Percentiles rank a stretch among this genome's conserved stretches.
Conservation (phyloP, 2,113 vertebrate species). For the Varanus komodoensis region DNA sequence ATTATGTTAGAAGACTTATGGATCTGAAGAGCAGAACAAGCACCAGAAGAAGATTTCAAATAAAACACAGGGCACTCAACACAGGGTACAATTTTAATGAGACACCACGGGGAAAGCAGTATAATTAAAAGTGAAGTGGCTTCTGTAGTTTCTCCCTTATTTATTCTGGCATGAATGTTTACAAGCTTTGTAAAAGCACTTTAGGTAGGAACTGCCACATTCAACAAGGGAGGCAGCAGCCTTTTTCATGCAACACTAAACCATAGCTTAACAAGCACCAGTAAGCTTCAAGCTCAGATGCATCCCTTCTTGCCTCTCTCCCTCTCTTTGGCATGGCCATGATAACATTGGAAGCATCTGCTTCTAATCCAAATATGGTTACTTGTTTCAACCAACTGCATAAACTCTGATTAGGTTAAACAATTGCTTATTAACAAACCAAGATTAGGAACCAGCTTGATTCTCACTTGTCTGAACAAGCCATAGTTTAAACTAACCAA, state of each 20-base stretch:
- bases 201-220: not conserved
- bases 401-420: not conserved
- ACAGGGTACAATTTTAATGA: not conserved
- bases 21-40: not conserved
- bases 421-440: not conserved
- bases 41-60: not conserved
- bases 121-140: not conserved
- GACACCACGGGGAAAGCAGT: not conserved
- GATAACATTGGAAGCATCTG: not conserved
- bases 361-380: too few species aligned
- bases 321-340: not conserved
- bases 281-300: not conserved
- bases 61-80: not conserved
- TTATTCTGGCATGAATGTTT: not conserved
- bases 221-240: not conserved
- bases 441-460: not conserved
- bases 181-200: not conserved
- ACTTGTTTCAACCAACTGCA: not conserved
- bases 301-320: not conserved
- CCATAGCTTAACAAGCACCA: not conserved
- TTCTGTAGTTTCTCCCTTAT: not conserved
- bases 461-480: not conserved
- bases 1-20: not conserved
- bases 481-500: not conserved
- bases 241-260: not conserved